phyloP scores from a whole-genome alignment of 1,140 invertebrate genomes.

The Hylaeus volcanicus region DNA sequence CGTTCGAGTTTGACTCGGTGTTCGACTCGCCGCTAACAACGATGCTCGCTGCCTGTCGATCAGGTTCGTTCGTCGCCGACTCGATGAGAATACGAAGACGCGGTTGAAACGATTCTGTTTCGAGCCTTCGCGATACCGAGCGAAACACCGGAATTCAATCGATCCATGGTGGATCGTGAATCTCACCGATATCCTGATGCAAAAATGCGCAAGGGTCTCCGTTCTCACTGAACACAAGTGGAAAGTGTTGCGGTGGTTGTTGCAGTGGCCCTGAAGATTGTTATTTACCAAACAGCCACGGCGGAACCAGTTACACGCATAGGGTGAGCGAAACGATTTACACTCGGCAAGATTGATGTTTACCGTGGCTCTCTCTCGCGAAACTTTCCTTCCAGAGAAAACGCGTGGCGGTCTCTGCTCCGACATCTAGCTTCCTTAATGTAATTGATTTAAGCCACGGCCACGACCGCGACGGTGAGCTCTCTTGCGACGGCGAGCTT shows the following conservation, averaged over 20 bases:
- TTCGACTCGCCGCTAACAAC: too few relatives aligned
- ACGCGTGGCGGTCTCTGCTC: too few relatives aligned
- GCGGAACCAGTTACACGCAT: slow-evolving; percentile 5
- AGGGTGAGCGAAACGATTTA: slow-evolving; percentile 38
- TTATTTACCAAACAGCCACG: not conserved
- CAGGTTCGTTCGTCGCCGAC: not conserved
- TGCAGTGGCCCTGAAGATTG: slow-evolving; percentile 33
- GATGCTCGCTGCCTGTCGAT: not conserved
- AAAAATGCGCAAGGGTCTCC: not conserved
- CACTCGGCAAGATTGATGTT: slow-evolving; percentile 10
- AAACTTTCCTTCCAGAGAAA: not conserved
- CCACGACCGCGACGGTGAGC: too few relatives aligned
- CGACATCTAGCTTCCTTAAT: not conserved
- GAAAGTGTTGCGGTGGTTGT: slow-evolving; percentile 1
- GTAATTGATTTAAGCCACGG: not conserved
- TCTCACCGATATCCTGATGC: not conserved
- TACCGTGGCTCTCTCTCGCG: not conserved
- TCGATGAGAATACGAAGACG: not conserved
- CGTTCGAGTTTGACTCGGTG: not conserved
- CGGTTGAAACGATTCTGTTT: not conserved
- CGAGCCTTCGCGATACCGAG: too few relatives aligned
- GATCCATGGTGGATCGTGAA: not conserved
- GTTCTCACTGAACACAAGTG: not conserved
- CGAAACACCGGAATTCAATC: too few relatives aligned
- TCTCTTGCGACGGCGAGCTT: too few relatives aligned